A percentile compares a stretch with the other conserved stretches of the same genome.
Conservation (phyloP, 2,113 vertebrate genomes). For the Fukomys damarensis region DNA sequence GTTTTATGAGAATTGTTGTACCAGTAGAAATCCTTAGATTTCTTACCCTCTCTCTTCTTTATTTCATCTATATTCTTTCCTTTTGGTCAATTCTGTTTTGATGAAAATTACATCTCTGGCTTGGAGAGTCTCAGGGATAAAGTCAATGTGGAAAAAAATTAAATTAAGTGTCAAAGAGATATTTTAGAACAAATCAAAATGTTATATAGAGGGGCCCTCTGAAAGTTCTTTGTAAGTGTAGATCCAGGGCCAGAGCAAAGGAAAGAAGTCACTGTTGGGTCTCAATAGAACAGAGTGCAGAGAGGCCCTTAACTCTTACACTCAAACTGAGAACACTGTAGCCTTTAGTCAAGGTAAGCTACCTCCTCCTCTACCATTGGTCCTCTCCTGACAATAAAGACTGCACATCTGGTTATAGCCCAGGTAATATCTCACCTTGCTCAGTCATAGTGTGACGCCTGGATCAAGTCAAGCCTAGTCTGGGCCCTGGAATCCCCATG, state of each 20-base stretch:
- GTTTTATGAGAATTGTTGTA: not conserved
- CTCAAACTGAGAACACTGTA: not conserved
- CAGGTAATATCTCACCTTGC: not conserved
- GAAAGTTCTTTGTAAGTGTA: not conserved
- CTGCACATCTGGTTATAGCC: not conserved
- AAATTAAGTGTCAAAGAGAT: not conserved
- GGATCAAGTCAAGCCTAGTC: not conserved
- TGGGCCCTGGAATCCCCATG: not conserved
- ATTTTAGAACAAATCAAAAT: constrained; percentile 12
- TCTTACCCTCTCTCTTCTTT: not conserved
- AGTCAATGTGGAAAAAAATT: not conserved
- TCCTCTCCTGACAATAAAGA: not conserved
- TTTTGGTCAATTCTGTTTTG: not conserved
- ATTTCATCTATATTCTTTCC: not conserved
- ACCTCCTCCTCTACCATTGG: rapidly evolving
- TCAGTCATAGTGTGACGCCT: not conserved
- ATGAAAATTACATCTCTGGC: not conserved
- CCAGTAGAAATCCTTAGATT: no score
- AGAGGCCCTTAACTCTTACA: not conserved
- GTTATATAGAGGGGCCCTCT: not conserved
- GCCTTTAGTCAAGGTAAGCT: not conserved
- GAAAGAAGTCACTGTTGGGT: not conserved
- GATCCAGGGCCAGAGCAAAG: not conserved
- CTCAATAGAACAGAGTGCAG: not conserved
- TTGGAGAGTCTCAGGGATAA: not conserved